A percentile compares a stretch with the other conserved stretches of the same genome.
phyloP scores from a whole-genome alignment of 2,888 invertebrate species.

The Cheilosia vernalis region DNA sequence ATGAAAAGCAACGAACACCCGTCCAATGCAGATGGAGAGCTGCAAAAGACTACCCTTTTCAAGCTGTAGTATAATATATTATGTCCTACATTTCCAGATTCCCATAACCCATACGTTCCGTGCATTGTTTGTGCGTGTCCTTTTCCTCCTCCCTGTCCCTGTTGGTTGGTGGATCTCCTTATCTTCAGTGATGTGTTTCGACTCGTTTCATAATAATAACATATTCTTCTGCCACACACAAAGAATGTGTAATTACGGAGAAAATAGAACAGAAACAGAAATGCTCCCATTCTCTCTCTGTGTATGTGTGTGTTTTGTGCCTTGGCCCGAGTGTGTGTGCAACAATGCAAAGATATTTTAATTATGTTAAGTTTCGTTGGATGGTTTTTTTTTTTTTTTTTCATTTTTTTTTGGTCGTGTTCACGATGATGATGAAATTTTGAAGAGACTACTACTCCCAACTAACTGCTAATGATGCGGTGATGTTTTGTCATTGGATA shows the following conservation, averaged over 20 bases:
- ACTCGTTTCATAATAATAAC: constrained; percentile 70
- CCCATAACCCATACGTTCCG: not conserved
- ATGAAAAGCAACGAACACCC: not conserved
- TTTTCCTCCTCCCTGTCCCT: constrained; percentile 24
- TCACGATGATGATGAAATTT: constrained; percentile 23
- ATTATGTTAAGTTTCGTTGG: constrained; percentile 72
- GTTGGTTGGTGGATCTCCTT: constrained; percentile 65
- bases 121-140: constrained; percentile 54
- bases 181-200: constrained; percentile 68
- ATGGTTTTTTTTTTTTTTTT: constrained; percentile 24
- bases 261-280: constrained; percentile 73
- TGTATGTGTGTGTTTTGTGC: constrained; percentile 12
- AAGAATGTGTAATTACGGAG: constrained; percentile 74
- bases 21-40: constrained; percentile 52
- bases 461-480: constrained; percentile 69
- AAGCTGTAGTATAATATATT: constrained; percentile 46
- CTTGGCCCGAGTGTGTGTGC: not conserved
- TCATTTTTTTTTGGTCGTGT: constrained; percentile 16
- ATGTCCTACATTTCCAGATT: constrained; percentile 71
- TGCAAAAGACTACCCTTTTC: constrained; percentile 68
- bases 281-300: constrained; percentile 41
- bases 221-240: constrained; percentile 71
- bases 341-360: constrained; percentile 73
- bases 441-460: constrained; percentile 35
- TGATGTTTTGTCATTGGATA: constrained; percentile 53